Percentiles rank a stretch among this genome's conserved stretches.
phyloP scores from a whole-genome alignment of 2,113 vertebrate species.

The Podarcis muralis region DNA sequence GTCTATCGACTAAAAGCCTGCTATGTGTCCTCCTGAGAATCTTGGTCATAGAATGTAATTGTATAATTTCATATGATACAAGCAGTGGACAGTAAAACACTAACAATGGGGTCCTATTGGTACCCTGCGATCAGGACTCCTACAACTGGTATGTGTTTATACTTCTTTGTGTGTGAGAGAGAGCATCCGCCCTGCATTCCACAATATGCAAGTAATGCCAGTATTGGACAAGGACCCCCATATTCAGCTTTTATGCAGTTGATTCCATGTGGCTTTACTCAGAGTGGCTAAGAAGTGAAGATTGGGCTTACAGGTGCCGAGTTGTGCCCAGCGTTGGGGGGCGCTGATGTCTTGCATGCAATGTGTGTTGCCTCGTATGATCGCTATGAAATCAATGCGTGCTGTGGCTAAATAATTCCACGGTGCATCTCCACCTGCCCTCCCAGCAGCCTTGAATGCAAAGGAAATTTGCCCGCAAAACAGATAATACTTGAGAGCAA shows the following conservation, averaged over 20 bases:
- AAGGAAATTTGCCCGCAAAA: not conserved
- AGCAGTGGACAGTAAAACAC: not conserved
- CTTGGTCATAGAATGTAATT: not conserved
- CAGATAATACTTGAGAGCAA: not conserved
- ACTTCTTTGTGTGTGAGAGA: not conserved
- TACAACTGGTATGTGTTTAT: not conserved
- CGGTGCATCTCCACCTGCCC: not conserved
- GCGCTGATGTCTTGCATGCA: no score
- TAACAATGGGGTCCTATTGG: not conserved
- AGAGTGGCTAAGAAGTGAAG: not conserved
- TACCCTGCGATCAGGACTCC: not conserved
- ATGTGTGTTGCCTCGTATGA: no score
- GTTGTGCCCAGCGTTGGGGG: no score
- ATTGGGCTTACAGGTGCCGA: not conserved
- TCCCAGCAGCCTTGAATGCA: not conserved
- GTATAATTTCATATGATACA: not conserved
- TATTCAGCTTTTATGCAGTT: not conserved
- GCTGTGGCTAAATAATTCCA: constrained; percentile 60
- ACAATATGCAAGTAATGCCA: no score
- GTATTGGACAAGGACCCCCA: not conserved
- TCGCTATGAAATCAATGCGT: constrained; percentile 41
- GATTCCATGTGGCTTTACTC: not conserved
- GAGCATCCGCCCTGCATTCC: no score
- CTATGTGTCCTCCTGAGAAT: not conserved
- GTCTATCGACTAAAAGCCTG: not conserved